phyloP scores from a whole-genome alignment of 2,797 vertebrate species.

The Poecile montanus region DNA sequence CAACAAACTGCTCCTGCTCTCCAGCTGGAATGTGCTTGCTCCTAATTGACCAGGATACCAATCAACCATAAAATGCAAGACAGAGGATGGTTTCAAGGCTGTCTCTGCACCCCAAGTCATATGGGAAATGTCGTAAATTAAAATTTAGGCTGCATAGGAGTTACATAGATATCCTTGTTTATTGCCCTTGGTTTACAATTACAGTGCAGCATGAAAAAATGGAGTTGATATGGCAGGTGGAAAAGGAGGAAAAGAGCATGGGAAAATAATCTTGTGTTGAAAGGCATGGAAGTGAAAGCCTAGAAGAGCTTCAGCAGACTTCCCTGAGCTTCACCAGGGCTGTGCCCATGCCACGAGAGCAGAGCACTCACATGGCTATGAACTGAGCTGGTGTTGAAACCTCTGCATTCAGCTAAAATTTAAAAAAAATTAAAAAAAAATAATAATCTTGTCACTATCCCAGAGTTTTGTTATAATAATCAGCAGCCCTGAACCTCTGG shows the following conservation, averaged over 20 bases:
- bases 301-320: neutral
- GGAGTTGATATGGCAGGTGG: neutral
- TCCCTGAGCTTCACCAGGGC: neutral
- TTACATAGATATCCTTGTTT: neutral
- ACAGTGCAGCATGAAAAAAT: neutral
- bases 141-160: neutral
- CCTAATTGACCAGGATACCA: neutral
- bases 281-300: neutral
- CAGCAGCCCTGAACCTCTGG: neutral
- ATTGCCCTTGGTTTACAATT: neutral
- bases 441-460: neutral
- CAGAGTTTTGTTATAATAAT: neutral
- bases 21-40: neutral
- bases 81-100: neutral
- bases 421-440: neutral
- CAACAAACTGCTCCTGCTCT: neutral
- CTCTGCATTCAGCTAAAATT: neutral
- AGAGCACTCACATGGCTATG: neutral
- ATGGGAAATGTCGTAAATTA: neutral
- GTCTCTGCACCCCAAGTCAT: neutral
- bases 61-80: neutral
- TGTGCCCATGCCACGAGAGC: fast-evolving
- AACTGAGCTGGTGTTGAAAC: neutral
- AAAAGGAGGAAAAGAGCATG: neutral
- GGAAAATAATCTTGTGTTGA: neutral